Evolutionary conservation across 2,888 invertebrate genomes (phyloP), one percentile per base, ranked within the genome.

Genomic region (Hirtodrosophila histrioides): DNA sequence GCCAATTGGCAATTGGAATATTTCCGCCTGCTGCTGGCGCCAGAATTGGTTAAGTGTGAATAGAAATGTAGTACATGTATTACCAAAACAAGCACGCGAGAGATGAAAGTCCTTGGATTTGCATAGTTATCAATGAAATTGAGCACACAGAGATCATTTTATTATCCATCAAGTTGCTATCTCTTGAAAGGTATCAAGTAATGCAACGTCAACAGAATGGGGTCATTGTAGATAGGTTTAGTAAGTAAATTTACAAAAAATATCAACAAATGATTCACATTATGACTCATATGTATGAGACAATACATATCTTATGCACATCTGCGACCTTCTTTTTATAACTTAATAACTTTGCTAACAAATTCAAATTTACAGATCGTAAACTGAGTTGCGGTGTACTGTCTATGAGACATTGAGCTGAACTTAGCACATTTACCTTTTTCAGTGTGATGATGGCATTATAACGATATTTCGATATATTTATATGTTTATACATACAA

Each of bases 11-110:
- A 58, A 54, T 68, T 56, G 64, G 43, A 67, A 80, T 77, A 76
- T 69, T 77, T 77, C 62, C 79, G 58, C 43, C 50, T 48, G 39
- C 48, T 53, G 61, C 27, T 65, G 76, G 61, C 57, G 61, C 63
- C 79, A 17, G 41, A 54, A 45, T 43, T 45, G 56, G 9, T 55
- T 23, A 37, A 39, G 17, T 58, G 41, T 58, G 37, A 27, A 27
- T 2, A 17, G 17, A 17, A 17, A 17, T 17, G 17, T 17, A 17
- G 17, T 17, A 17, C 2, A 17, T 17, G 17, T 17, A 17, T 17
- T 17, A 17, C 17, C 17, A n/a, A n/a, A n/a, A 17, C 17, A 17
- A 17, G 17, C 2, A 17, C 2, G 1, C 17, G 17, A 17, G 17
- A 17, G 17, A 17, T 17, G 17, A 17, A 17, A 17, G 17, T 17